Conservation (phyloP, 2,797 vertebrate genomes). For the Gymnothorax reevesii region DNA sequence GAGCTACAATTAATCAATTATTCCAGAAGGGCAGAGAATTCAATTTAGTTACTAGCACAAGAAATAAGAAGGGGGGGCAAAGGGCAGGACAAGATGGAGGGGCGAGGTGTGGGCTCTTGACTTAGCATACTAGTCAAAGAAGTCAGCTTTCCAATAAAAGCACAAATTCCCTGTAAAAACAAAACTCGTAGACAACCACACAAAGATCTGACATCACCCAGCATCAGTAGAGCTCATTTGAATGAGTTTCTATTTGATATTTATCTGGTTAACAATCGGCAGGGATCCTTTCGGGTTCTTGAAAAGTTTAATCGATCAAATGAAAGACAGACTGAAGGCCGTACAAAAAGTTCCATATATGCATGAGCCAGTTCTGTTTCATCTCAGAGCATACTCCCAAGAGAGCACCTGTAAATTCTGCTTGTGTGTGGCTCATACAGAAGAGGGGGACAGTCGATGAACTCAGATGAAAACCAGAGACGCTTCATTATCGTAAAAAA, state of each 20-base stretch:
- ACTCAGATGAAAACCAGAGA: conserved; percentile 37
- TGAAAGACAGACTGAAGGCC: conserved; percentile 18
- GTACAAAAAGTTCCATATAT: not conserved
- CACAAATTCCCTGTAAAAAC: conserved; percentile 54
- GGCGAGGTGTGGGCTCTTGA: conserved; percentile 34
- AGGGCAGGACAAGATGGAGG: conserved; percentile 47
- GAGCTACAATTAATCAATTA: conserved; percentile 56
- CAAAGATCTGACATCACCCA: conserved; percentile 45
- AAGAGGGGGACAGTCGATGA: conserved; percentile 39
- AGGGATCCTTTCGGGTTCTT: not conserved
- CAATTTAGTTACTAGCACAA: conserved; percentile 44
- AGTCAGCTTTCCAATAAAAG: conserved; percentile 63
- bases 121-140: conserved; percentile 57
- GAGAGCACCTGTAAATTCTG: conserved; percentile 50
- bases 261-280: not conserved
- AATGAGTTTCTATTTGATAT: not conserved
- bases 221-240: conserved; percentile 27
- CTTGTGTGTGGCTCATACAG: conserved; percentile 22
- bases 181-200: conserved; percentile 40
- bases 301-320: conserved; percentile 17
- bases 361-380: conserved; percentile 37
- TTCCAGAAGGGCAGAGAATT: conserved; percentile 62
- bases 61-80: conserved; percentile 56
- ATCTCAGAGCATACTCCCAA: conserved; percentile 55
- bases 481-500: conserved; percentile 14